A percentile compares a stretch with the other conserved stretches of the same genome.
Conservation (phyloP, 2,888 invertebrate species). For the Cephus pulcher region DNA sequence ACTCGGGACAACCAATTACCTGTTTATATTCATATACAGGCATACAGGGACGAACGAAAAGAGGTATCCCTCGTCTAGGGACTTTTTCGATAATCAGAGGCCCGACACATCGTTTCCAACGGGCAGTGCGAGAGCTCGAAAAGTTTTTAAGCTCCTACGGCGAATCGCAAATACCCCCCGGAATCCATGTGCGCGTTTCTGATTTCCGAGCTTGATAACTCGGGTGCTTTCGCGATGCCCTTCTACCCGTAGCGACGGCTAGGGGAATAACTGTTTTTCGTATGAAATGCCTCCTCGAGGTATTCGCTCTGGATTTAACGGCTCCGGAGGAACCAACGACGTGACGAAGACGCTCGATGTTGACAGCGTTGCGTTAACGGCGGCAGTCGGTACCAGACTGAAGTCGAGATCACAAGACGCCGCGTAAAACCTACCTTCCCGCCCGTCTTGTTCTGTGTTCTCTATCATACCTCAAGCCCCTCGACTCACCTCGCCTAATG, state of each 20-base stretch:
- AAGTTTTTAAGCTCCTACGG: not conserved
- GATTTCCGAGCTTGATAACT: not conserved
- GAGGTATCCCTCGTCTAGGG: not conserved
- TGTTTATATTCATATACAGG: not conserved
- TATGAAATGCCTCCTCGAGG: not conserved
- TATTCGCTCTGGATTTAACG: not conserved
- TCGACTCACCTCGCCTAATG: conserved; percentile 15
- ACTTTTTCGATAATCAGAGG: not conserved
- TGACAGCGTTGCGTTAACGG: not conserved
- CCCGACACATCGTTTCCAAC: not conserved
- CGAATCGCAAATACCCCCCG: not conserved
- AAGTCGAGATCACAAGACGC: conserved; percentile 26
- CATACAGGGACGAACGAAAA: not conserved
- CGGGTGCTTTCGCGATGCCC: not conserved
- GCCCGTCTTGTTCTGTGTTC: conserved; percentile 18
- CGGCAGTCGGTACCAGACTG: conserved; percentile 46
- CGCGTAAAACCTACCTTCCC: conserved; percentile 12
- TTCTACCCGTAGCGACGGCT: not conserved
- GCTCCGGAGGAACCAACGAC: not conserved
- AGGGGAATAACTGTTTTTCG: not conserved
- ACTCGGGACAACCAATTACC: not conserved
- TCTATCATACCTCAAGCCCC: conserved; percentile 32
- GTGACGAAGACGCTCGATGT: not conserved
- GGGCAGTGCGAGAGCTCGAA: not conserved
- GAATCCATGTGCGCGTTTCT: not conserved